Base-by-base conservation (phyloP, 2,113 vertebrate genomes). In the Notothenia rossii region DNA sequence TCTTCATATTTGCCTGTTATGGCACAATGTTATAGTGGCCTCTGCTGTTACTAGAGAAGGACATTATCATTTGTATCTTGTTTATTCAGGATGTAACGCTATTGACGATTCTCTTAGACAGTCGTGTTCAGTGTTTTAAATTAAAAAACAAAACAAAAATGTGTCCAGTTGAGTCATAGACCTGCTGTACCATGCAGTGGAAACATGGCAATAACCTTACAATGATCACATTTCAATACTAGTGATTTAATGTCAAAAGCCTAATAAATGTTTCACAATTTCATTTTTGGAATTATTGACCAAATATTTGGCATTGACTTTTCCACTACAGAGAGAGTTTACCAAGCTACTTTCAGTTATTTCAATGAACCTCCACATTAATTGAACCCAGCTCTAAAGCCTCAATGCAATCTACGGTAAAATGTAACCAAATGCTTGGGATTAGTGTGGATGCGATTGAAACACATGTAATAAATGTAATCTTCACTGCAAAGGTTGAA, bases 401-500 rank as follows among this genome's bases (percentile, higher is more conserved):
- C 25, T 48, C 13, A 12, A 5, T 45, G 11, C 33, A 45, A 25
- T 29, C 22, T 66, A 40, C 7, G 36, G 5, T 40, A 63, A 69
- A 67, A 43, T 63, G 55, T 54, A 53, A 36, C 69, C 75, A 58
- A 74, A 72, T 36, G 8, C 45, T 63, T 70, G 36, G 36, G 36
- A 40, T 40, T 40, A 7, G 36, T 40, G 36, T 40, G 36, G 36
- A 40, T 40, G 36, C 36, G 36, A 7, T 40, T 51, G 40, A 65
- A 46, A 22, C 18, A 45, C 40, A 20, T 10, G 0, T n/a, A 45
- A 17, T 53, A n/a, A 46, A 63, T 63, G 63, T 66, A 46, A 33
- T 70, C 48, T 66, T 77, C 60, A 20, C 51, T 64, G 51, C 61
- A 59, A 51, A 75, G n/a, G 36, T 18, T 67, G 58, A 79, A 63